phyloP scores from a whole-genome alignment of 2,797 vertebrate species.

The Trematomus bernacchii region DNA sequence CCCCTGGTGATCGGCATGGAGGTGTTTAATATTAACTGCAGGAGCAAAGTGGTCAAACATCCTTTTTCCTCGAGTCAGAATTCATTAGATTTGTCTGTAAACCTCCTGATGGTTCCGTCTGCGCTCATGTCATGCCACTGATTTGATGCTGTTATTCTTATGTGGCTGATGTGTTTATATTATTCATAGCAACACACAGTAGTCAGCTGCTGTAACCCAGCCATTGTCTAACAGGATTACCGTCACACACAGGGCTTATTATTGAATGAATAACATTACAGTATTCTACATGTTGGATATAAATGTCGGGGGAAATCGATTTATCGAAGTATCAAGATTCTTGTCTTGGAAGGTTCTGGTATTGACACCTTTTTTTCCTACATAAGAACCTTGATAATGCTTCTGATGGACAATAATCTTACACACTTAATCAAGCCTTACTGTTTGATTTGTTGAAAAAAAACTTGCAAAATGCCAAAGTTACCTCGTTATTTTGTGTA shows the following conservation, averaged over 20 bases:
- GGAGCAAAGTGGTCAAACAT: constrained; percentile 50
- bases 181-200: constrained; percentile 23
- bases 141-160: constrained; percentile 35
- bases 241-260: constrained; percentile 1
- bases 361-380: too few relatives aligned
- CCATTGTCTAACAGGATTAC: constrained; percentile 31
- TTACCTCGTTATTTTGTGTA: too few relatives aligned
- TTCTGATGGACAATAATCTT: too few relatives aligned
- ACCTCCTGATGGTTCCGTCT: constrained; percentile 41
- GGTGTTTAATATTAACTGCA: constrained; percentile 69
- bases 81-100: constrained; percentile 48
- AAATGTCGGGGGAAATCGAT: too few relatives aligned
- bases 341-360: too few relatives aligned
- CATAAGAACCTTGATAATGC: too few relatives aligned
- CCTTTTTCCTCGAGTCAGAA: constrained; percentile 35
- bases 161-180: constrained; percentile 23
- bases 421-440: too few relatives aligned
- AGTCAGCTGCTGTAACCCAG: constrained; percentile 16
- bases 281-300: background rate
- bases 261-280: constrained; percentile 18
- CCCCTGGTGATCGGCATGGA: constrained; percentile 37
- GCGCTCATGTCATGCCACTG: constrained; percentile 35
- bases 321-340: too few relatives aligned
- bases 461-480: too few relatives aligned
- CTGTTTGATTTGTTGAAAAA: too few relatives aligned